phyloP scores from a whole-genome alignment of 1,140 invertebrate species.

The Laodelphax striatellus region DNA sequence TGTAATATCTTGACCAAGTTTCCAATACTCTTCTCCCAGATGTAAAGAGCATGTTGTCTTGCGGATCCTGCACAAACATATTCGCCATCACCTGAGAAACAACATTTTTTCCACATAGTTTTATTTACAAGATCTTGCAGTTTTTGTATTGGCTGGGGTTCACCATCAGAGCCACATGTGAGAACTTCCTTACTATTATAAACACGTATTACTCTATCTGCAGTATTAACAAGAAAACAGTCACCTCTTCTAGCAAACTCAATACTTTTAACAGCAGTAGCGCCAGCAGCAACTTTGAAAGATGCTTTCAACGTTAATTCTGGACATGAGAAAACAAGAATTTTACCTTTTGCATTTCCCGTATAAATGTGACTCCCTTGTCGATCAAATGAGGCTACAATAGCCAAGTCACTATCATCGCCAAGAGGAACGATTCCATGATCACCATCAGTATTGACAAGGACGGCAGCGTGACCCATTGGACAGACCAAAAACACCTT shows the following conservation, averaged over 20 bases:
- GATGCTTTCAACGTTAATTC: conserved; percentile 70
- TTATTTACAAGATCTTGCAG: conserved; percentile 97
- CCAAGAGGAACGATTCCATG: conserved; percentile 85
- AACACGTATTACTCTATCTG: conserved; percentile 91
- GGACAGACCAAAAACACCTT: conserved; percentile 86
- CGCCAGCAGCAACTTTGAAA: conserved; percentile 69
- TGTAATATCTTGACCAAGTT: conserved; percentile 98
- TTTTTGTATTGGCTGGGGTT: conserved; percentile 94
- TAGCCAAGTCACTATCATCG: conserved; percentile 89
- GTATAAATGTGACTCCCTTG: conserved; percentile 90
- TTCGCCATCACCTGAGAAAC: conserved; percentile 97
- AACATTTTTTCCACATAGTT: conserved; percentile 99
- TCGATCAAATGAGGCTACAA: conserved; percentile 92
- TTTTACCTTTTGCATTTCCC: conserved; percentile 90
- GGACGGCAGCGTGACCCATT: conserved; percentile 87
- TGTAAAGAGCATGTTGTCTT: conserved; percentile 90
- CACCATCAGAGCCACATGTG: conserved; percentile 76
- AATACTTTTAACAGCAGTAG: conserved; percentile 93
- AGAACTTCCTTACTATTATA: conserved; percentile 87
- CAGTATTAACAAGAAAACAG: conserved; percentile 93
- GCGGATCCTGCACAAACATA: conserved; percentile 98
- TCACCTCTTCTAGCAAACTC: conserved; percentile 93
- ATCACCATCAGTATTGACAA: conserved; percentile 70
- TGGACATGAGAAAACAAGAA: conserved; percentile 70
- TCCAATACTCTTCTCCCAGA: conserved; percentile 98